phyloP scores from a whole-genome alignment of 2,113 vertebrate genomes.

The Ceyx cyanopectus region DNA sequence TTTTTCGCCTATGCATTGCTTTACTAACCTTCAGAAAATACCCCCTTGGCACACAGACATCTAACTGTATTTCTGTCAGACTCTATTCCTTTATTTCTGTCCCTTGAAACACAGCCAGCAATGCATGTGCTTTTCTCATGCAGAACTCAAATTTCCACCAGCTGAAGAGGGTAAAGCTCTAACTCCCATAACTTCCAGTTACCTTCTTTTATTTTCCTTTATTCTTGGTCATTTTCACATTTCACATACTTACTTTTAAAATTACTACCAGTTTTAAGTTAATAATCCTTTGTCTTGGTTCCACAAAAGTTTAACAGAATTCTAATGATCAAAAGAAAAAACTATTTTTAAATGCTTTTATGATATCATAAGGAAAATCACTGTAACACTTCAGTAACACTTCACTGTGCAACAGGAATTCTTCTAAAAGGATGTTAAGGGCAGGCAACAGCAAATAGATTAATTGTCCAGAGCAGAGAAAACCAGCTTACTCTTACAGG shows the following conservation, averaged over 20 bases:
- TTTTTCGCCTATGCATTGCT: not conserved
- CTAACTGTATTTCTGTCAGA: not conserved
- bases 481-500: not conserved
- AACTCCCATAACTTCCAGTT: not conserved
- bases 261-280: not conserved
- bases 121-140: not conserved
- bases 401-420: not conserved
- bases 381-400: not conserved
- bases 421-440: not conserved
- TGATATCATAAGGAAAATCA: not conserved
- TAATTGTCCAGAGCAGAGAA: not conserved
- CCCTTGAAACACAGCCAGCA: not conserved
- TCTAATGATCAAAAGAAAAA: not conserved
- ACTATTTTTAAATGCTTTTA: not conserved
- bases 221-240: not conserved
- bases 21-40: not conserved
- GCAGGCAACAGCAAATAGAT: not conserved
- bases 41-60: not conserved
- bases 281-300: not conserved
- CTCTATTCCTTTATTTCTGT: not conserved
- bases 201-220: not conserved
- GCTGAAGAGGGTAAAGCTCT: not conserved
- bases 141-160: not conserved
- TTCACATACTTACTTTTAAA: not conserved
- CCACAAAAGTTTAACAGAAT: not conserved